Evolutionary conservation across 2,888 invertebrate genomes (phyloP).

Genomic region (Pherbina coryleti): DNA sequence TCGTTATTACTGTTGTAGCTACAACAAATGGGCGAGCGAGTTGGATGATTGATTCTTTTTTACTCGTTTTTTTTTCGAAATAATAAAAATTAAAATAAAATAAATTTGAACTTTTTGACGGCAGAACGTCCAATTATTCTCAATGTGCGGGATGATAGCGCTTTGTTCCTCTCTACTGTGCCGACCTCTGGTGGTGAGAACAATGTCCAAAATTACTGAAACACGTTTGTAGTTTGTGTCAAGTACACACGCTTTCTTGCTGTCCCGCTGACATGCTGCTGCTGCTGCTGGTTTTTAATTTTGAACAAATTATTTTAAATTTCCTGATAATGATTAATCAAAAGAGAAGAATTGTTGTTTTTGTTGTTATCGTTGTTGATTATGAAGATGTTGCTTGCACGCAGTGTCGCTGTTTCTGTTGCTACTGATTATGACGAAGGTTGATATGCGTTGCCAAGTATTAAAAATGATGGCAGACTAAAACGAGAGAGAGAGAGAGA

Average conservation of each 20-base stretch:
- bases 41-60: conserved; percentile 10
- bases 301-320: background rate
- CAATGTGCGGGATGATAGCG: background rate
- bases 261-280: conserved; percentile 53
- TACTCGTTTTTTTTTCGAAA: conserved; percentile 13
- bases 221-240: conserved; percentile 56
- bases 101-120: background rate
- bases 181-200: background rate
- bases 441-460: background rate
- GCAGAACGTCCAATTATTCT: background rate
- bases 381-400: background rate
- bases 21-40: background rate
- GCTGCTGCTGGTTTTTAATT: conserved; percentile 14
- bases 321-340: background rate
- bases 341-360: background rate
- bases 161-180: background rate
- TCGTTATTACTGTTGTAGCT: background rate
- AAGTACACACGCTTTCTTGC: conserved; percentile 60
- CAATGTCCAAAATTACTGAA: background rate
- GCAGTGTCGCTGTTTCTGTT: background rate
- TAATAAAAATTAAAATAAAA: conserved; percentile 25
- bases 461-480: background rate
- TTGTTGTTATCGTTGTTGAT: background rate
- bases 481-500: background rate
- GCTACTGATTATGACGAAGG: background rate